A percentile compares a stretch with the other conserved stretches of the same genome.
These are phyloP conservation scores for Delia radicum DNA, from an alignment of 1,140 invertebrate species.

Conservation along the genomic window DNA sequence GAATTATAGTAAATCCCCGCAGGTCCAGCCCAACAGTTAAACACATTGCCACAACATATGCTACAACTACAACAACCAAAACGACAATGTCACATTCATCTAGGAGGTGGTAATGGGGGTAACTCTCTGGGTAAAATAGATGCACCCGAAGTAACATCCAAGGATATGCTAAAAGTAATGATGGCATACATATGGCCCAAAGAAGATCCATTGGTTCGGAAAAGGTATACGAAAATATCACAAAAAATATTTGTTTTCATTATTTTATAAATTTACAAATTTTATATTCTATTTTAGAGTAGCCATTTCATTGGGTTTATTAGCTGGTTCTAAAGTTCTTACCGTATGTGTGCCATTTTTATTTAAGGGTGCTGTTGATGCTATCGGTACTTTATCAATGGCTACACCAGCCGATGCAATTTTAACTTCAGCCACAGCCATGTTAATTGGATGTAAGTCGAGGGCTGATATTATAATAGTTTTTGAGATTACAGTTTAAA, in stretches of 20 bases:
- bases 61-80: slow-evolving; percentile 39
- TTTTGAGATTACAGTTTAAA: background rate
- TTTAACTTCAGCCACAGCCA: slow-evolving; percentile 70
- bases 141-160: slow-evolving; percentile 65
- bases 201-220: slow-evolving; percentile 57
- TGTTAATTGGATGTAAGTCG: slow-evolving; percentile 88
- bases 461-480: background rate
- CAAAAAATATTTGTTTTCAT: no score
- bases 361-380: slow-evolving; percentile 93
- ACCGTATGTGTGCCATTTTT: slow-evolving; percentile 96
- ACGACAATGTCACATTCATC: slow-evolving; percentile 83
- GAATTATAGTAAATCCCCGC: slow-evolving; percentile 50
- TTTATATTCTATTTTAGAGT: slow-evolving; percentile 63
- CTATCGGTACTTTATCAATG: slow-evolving; percentile 76
- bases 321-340: slow-evolving; percentile 80
- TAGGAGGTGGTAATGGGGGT: slow-evolving; percentile 73
- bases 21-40: slow-evolving; percentile 42
- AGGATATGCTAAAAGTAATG: slow-evolving; percentile 87
- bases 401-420: slow-evolving; percentile 72
- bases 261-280: slow-evolving; percentile 19
- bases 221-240: slow-evolving; percentile 34
- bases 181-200: slow-evolving; percentile 94
- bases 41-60: slow-evolving; percentile 37
- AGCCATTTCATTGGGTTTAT: slow-evolving; percentile 75
- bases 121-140: slow-evolving; percentile 61